Base-by-base conservation (phyloP, 2,888 invertebrate genomes). In the Drosophila picticornis region DNA sequence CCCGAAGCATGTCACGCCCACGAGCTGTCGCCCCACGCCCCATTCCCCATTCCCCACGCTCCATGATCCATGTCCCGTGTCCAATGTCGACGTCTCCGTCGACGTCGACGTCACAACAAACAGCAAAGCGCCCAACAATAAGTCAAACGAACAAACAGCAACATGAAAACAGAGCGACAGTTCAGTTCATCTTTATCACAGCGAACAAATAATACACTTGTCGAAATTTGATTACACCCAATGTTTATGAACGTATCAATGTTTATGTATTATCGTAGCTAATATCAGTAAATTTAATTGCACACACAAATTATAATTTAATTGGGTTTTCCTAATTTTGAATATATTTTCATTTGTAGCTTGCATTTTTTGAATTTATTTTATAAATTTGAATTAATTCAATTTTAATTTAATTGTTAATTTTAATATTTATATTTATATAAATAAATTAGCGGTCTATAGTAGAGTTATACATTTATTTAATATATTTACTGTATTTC, bases 71-170 rank as follows among this genome's bases (percentile, higher is more conserved):
- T 66, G 71, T 40, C 10, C 38, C 56, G 29, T 43, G 29, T 29
- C 38, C 40, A 40, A 43, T 57, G 52, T 31, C 22, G 72, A n/a
- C 40, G n/a, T 40, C 40, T 40, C 1, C 69, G 62, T 38, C 51
- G 34, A 70, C 70, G 74, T 60, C 76, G 53, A 71, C 75, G 80
- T 78, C 83, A 80, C 75, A 84, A 71, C 80, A 83, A 87, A 68
- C 80, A 80, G 69, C 77, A 72, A 71, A 79, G 79, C 78, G 68
- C 60, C 77, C 88, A 73, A 80, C 90, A 88, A 90, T 90, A 88
- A 88, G 78, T 87, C 86, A 88, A 90, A 81, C 76, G 81, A 81
- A 72, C 84, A 83, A 86, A 80, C 88, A 89, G 29, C 27, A 82
- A 87, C 80, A 79, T 56, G 52, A 52, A 70, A 80, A 60, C 58